Evolutionary conservation across 2,797 vertebrate species (phyloP).

Genomic region (Cynodonichthys magdalenae): DNA sequence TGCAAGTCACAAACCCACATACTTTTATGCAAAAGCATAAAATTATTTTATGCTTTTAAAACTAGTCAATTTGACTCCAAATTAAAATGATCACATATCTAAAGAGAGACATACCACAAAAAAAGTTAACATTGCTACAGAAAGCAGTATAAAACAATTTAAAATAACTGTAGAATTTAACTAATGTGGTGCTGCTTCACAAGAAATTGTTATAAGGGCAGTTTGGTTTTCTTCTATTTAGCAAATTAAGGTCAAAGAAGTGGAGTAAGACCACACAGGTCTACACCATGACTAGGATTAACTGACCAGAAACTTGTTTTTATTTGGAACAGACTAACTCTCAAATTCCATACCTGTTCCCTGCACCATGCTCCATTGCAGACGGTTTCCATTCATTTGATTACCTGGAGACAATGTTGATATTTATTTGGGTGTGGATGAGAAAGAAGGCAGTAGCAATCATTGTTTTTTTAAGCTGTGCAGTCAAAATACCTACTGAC

Average conservation of each 20-base stretch:
- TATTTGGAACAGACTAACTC: conserved; percentile 43
- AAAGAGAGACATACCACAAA: conserved; percentile 3
- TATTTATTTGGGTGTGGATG: conserved; percentile 75
- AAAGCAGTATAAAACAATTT: conserved; percentile 29
- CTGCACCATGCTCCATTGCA: conserved; percentile 50
- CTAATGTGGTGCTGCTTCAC: conserved; percentile 39
- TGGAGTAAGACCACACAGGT: conserved; percentile 22
- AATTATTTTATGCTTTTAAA: background rate
- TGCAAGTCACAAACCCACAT: conserved; percentile 4
- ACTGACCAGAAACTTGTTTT: conserved; percentile 37
- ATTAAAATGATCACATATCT: conserved; percentile 16
- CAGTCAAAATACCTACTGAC: conserved; percentile 64
- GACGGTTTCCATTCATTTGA: conserved; percentile 72
- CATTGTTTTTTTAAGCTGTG: conserved; percentile 72
- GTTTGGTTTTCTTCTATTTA: conserved; percentile 36
- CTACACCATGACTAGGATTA: conserved; percentile 10
- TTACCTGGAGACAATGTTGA: conserved; percentile 78
- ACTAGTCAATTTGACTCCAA: background rate
- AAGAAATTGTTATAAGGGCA: conserved; percentile 44
- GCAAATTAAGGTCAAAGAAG: conserved; percentile 41
- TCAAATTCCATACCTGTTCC: conserved; percentile 68
- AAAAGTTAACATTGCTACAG: conserved; percentile 6
- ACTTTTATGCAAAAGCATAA: too few species aligned
- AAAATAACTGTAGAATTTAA: conserved; percentile 58
- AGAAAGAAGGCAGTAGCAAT: conserved; percentile 40